phyloP scores from a whole-genome alignment of 2,888 invertebrate species.

The Pomacea canaliculata region DNA sequence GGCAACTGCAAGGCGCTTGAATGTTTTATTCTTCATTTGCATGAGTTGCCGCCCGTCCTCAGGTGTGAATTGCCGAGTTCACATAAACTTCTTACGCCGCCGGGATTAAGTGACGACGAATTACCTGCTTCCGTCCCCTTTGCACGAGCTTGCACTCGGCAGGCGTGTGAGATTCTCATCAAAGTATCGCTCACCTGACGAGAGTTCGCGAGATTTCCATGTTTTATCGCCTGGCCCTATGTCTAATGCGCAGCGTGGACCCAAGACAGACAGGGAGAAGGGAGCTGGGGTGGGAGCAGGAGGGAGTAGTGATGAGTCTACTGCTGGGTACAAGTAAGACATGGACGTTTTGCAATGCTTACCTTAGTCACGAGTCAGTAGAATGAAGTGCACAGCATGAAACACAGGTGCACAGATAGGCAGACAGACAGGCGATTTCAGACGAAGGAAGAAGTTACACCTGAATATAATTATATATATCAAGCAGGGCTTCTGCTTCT shows the following conservation, averaged over 20 bases:
- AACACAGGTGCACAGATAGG: neutral
- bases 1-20: too few species aligned
- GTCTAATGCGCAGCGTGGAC: neutral
- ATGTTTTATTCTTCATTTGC: too few species aligned
- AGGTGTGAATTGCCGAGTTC: too few species aligned
- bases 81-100: too few species aligned
- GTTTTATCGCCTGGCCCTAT: neutral
- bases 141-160: neutral
- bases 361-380: too few species aligned
- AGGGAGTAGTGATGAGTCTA: too few species aligned
- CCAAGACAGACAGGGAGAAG: neutral
- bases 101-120: constrained; percentile 1
- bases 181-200: neutral
- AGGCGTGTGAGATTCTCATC: neutral
- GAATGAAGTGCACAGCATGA: neutral
- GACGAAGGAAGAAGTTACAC: too few species aligned
- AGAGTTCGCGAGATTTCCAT: neutral
- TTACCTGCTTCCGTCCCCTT: neutral
- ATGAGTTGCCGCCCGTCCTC: too few species aligned
- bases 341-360: neutral
- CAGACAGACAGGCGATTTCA: neutral
- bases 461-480: too few species aligned
- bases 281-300: too few species aligned
- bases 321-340: neutral
- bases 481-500: too few species aligned